Base-by-base conservation (phyloP, 2,888 invertebrate genomes). In the Melieria omissa region DNA sequence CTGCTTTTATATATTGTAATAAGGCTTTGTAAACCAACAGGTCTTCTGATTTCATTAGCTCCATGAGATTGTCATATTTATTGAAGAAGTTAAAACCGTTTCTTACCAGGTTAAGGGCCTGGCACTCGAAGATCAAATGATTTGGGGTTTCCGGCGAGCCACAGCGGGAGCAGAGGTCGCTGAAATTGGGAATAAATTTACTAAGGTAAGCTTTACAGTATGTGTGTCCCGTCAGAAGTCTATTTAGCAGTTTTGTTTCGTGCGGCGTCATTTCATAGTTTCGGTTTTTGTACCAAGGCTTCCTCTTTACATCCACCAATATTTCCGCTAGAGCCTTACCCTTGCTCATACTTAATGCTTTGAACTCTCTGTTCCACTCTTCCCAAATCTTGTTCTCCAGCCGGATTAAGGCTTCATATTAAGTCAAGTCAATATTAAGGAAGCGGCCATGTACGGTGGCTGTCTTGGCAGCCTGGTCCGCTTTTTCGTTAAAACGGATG, bases 381-480 rank as follows among this genome's bases (percentile, higher is more conserved):
- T 41, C 16, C 58, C 58, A 58, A 14, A 58, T 58, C 4, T 3
- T 4, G 5, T 41, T 58, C 4, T 58, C 41, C 4, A 58, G 5
- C 1, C n/a, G n/a, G 5, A 58, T 42, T 29, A 4, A 14, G 10
- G 58, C 58, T 58, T 58, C 58, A 58, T 4, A 4, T 5, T 6
- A 12, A 58, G 58, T 58, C 1, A 58, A 9, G 1, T 58, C 58
- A 12, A 41, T n/a, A 3, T 16, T 16, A 4, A 58, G 12, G 4
- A 1, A 4, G 6, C 42, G 16, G 5, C 58, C 58, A 4, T 41
- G 12, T 1, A 12, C 0, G 42, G 6, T 4, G 4, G 58, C 58
- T 58, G 58, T 58, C 16, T 58, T 58, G 4, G 58, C 58, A 58
- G 58, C 58, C 5, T 10, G 29, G 9, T 58, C 58, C 41, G 58